Percentiles rank a stretch among this genome's conserved stretches.
phyloP scores from a whole-genome alignment of 2,113 vertebrate genomes.

The Sylvia atricapilla region DNA sequence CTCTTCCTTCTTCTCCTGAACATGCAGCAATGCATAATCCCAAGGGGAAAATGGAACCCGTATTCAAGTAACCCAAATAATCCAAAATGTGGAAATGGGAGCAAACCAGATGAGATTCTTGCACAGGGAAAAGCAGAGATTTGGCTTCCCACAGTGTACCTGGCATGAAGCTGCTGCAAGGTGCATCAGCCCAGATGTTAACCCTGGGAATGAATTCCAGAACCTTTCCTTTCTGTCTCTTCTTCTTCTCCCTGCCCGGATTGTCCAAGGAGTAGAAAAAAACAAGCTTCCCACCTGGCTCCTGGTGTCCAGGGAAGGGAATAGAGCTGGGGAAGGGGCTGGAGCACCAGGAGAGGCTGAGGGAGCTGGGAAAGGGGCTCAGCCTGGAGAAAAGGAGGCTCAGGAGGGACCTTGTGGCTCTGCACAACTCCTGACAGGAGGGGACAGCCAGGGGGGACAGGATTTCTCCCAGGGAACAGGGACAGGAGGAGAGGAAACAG shows the following conservation, averaged over 20 bases:
- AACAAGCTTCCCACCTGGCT: background rate
- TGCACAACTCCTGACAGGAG: background rate
- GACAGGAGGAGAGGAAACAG: accelerated
- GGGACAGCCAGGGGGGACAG: accelerated
- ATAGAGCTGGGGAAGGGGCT: accelerated
- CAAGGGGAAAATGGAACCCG: background rate
- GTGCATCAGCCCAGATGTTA: background rate
- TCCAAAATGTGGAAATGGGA: background rate
- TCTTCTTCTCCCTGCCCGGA: background rate
- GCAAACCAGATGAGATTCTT: background rate
- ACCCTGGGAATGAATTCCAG: background rate
- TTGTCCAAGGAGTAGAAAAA: background rate
- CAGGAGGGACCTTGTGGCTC: background rate
- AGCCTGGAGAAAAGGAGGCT: background rate
- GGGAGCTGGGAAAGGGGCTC: background rate
- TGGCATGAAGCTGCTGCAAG: background rate
- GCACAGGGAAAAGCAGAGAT: background rate
- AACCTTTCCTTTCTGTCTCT: background rate
- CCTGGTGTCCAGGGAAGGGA: background rate
- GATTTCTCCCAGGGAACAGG: background rate
- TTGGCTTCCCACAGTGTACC: background rate
- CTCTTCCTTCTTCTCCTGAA: background rate
- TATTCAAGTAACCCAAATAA: background rate
- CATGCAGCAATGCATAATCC: accelerated
- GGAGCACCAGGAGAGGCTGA: background rate